Evolutionary conservation across 1,140 invertebrate species (phyloP).

Genomic region (Micrasema minimum): DNA sequence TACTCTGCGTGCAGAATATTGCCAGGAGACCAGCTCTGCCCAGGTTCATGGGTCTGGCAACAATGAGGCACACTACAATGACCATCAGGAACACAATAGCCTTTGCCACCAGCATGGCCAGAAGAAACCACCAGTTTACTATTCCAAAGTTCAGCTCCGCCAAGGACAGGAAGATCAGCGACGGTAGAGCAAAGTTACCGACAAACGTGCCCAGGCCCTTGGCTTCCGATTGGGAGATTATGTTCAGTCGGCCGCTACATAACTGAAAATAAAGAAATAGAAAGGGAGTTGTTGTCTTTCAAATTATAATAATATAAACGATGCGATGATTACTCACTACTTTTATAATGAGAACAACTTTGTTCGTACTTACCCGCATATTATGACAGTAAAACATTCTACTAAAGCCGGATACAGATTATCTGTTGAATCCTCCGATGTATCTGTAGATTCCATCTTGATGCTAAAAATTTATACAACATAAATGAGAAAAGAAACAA

Average conservation of each 20-base stretch:
- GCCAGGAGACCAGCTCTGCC: conserved; percentile 90
- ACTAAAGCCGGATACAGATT: conserved; percentile 90
- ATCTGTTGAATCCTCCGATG: conserved; percentile 70
- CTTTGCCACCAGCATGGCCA: conserved; percentile 88
- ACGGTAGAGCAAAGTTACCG: conserved; percentile 91
- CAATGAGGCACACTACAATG: conserved; percentile 79
- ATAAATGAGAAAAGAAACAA: too few relatives aligned
- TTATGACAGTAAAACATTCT: conserved; percentile 91
- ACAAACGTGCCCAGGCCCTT: conserved; percentile 94
- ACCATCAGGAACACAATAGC: conserved; percentile 87
- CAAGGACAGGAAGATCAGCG: conserved; percentile 91
- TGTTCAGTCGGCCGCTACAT: conserved; percentile 87
- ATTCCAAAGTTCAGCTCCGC: conserved; percentile 84
- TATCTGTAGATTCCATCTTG: conserved; percentile 34
- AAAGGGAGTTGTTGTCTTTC: too few relatives aligned
- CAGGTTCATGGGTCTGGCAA: conserved; percentile 82
- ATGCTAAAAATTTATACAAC: background rate
- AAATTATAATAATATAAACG: too few relatives aligned
- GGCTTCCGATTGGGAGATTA: conserved; percentile 87
- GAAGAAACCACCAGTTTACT: conserved; percentile 92
- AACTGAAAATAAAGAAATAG: conserved; percentile 72
- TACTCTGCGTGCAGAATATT: conserved; percentile 96
- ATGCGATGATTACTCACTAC: too few relatives aligned
- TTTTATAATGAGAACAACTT: background rate
- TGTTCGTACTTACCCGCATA: conserved; percentile 77